Percentiles rank a stretch among this genome's conserved stretches.
Evolutionary conservation across 2,797 vertebrate genomes (phyloP).

Genomic region (Alauda arvensis): DNA sequence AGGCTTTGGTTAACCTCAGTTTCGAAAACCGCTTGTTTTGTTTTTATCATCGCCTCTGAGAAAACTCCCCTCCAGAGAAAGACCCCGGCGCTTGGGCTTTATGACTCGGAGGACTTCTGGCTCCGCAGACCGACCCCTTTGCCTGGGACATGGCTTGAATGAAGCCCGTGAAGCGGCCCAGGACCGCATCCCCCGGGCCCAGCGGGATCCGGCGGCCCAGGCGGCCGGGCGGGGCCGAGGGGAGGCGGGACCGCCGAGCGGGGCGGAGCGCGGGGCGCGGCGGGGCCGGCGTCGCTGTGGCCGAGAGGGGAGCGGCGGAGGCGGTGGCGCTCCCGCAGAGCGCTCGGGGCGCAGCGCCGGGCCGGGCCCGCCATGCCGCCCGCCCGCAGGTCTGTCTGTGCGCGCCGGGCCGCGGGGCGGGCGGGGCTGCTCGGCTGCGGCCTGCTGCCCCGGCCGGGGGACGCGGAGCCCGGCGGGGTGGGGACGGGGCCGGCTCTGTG

Average conservation of each 20-base stretch:
- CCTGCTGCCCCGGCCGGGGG: not conserved
- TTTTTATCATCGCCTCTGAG: not conserved
- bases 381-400: not conserved
- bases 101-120: too few relatives aligned
- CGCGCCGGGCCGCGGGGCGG: not conserved
- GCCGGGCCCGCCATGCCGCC: not conserved
- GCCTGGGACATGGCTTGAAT: rapidly evolving
- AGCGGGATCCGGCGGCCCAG: not conserved
- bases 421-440: not conserved
- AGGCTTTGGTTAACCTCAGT: not conserved
- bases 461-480: not conserved
- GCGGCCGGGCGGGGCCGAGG: not conserved
- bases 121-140: too few relatives aligned
- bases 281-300: not conserved
- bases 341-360: not conserved
- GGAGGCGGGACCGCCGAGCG: not conserved
- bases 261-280: not conserved
- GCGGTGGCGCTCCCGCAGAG: not conserved
- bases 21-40: not conserved
- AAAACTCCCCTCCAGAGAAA: not conserved
- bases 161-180: rapidly evolving
- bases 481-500: not conserved
- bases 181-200: too few relatives aligned
- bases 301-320: not conserved
- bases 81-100: not conserved